Percentiles rank a stretch among this genome's conserved stretches.
These are phyloP conservation scores for Alethe castanea DNA, from an alignment of 2,113 vertebrate species.

Conservation along the genomic window DNA sequence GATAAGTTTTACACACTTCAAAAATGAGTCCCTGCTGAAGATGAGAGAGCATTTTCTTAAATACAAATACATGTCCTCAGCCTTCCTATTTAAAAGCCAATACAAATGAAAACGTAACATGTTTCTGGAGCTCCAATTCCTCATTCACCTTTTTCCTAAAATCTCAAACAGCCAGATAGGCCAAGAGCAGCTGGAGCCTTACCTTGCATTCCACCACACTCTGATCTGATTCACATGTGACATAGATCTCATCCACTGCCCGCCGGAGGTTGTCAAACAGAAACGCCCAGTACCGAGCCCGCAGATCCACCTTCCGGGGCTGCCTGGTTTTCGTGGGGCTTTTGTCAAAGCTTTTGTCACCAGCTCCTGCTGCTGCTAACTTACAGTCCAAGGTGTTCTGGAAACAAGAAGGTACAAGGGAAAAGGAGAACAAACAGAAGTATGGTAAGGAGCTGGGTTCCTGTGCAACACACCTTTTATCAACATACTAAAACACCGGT, in stretches of 20 bases:
- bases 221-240: conserved; percentile 97
- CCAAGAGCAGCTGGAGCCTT: not conserved
- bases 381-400: conserved; percentile 86
- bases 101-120: not conserved
- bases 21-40: not conserved
- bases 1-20: not conserved
- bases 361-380: conserved; percentile 64
- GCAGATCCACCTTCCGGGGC: conserved; percentile 91
- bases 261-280: conserved; percentile 96
- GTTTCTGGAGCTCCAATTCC: not conserved
- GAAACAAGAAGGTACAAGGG: not conserved
- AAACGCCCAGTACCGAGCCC: conserved; percentile 97
- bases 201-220: conserved; percentile 98
- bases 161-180: fast-evolving
- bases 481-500: not conserved
- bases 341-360: conserved; percentile 91
- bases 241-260: conserved; percentile 96
- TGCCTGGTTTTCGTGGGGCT: conserved; percentile 91
- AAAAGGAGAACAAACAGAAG: not conserved
- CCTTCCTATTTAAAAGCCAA: not conserved
- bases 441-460: not conserved
- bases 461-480: not conserved
- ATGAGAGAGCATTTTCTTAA: not conserved
- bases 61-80: not conserved
- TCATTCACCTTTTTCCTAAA: not conserved